Base-by-base conservation (phyloP, 2,797 vertebrate genomes). In the Petrocephalus sullivani region DNA sequence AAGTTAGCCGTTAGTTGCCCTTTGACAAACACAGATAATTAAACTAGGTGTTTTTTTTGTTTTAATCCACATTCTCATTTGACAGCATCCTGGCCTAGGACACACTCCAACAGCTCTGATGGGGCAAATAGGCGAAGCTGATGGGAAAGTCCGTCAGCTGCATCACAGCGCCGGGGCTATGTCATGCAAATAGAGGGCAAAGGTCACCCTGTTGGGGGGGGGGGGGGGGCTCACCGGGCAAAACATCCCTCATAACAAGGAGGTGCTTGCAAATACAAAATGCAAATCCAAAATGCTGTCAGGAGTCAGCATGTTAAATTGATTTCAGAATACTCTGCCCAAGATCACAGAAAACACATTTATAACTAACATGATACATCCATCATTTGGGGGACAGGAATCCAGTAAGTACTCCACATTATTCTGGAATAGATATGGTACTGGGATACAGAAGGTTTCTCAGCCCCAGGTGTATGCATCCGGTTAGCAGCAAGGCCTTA, bases 21-120 rank as follows among this genome's bases (percentile, higher is more conserved):
- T 95, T 92, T 93, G 94, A 95, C 93, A 90, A 94, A 92, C 94
- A 94, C 93, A 92, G 95, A 94, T 95, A 95, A 96, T 96, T 95
- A 95, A 94, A 92, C 92, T 90, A 89, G 46, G 91, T 82, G 89
- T 91, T 91, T 91, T 91, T 71, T 1, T 4, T 16, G 14, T 71
- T 71, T 75, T 78, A n/a, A 90, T 71, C 87, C 90, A 81, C 78
- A 90, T 83, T 88, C 87, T 90, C 90, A 89, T 89, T 90, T 88
- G 83, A 57, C 37, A 46, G 87, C 83, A 90, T 89, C 90, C 88
- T 88, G 89, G 90, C 37, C 64, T 67, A 87, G 88, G 64, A 86
- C 88, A 89, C 82, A 89, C 87, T 90, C 89, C 90, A 90, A 90
- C 90, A 37, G 91, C 90, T 90, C 90, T 89, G 89, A 89, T 87